These are phyloP conservation scores for Cydia amplana DNA, from an alignment of 1,140 invertebrate species.

Conservation along the genomic window DNA sequence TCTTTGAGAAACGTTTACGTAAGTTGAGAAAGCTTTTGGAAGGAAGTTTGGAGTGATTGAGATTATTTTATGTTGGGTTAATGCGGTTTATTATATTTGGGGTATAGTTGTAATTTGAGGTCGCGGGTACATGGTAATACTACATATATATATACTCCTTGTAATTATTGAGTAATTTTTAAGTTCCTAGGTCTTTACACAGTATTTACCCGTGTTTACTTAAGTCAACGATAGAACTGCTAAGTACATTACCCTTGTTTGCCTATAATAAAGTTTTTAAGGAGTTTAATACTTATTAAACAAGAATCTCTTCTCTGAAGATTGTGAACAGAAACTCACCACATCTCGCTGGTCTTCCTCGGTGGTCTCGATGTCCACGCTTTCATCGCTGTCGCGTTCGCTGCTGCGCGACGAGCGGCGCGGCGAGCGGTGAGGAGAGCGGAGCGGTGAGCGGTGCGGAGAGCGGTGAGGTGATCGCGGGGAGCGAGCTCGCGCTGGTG, in stretches of 20 bases:
- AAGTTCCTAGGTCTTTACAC: too few species aligned
- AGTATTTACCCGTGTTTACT: too few species aligned
- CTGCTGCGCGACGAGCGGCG: constrained; percentile 49
- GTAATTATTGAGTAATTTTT: too few species aligned
- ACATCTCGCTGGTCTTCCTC: constrained; percentile 68
- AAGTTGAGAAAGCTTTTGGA: constrained; percentile 32
- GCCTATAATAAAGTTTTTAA: too few species aligned
- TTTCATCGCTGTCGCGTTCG: constrained; percentile 71
- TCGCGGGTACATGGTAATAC: too few species aligned
- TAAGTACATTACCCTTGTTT: too few species aligned
- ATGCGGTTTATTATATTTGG: background rate
- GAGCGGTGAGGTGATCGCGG: constrained; percentile 44
- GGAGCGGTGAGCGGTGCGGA: constrained; percentile 51
- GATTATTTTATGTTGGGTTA: background rate
- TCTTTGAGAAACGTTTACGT: constrained; percentile 68
- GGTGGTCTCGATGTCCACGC: constrained; percentile 74
- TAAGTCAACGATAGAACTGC: too few species aligned
- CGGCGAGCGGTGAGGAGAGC: constrained; percentile 55
- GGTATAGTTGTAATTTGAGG: too few species aligned
- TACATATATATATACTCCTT: too few species aligned
- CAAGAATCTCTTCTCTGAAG: too few species aligned
- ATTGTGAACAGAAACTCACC: constrained; percentile 49
- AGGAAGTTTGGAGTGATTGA: constrained; percentile 17
- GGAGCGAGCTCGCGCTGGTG: constrained; percentile 50
- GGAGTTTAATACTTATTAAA: too few species aligned